A percentile compares a stretch with the other conserved stretches of the same genome.
phyloP scores from a whole-genome alignment of 2,113 vertebrate species.

The Scytalopus superciliaris region DNA sequence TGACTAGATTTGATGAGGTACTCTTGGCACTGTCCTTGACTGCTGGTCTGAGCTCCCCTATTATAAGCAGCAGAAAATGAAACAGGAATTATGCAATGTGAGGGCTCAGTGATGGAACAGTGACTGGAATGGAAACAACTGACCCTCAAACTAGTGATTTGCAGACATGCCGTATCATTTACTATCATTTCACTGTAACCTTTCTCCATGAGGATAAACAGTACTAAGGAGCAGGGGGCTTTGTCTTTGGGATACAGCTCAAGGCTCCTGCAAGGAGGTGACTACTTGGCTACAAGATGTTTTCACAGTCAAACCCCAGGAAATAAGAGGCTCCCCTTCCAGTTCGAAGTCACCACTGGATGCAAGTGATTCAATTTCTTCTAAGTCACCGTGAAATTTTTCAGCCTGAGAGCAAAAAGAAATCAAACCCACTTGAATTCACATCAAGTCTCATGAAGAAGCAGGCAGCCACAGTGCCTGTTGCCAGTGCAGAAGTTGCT shows the following conservation, averaged over 20 bases:
- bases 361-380: not conserved
- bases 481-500: not conserved
- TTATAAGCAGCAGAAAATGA: not conserved
- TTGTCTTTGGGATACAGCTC: not conserved
- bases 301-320: not conserved
- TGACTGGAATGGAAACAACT: not conserved
- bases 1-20: conserved; percentile 10
- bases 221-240: not conserved
- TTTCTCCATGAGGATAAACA: not conserved
- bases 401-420: not conserved
- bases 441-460: accelerated
- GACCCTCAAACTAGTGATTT: not conserved
- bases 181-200: not conserved
- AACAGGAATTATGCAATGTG: not conserved
- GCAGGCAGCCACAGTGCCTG: not conserved
- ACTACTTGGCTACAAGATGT: not conserved
- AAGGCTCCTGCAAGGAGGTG: not conserved
- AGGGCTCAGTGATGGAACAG: not conserved
- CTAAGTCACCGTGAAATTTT: not conserved
- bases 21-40: not conserved
- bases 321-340: not conserved
- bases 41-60: not conserved
- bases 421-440: not conserved
- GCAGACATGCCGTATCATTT: not conserved
- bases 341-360: not conserved